Base-by-base conservation (phyloP, 2,888 invertebrate genomes). In the Lasioglossum villosulum region DNA sequence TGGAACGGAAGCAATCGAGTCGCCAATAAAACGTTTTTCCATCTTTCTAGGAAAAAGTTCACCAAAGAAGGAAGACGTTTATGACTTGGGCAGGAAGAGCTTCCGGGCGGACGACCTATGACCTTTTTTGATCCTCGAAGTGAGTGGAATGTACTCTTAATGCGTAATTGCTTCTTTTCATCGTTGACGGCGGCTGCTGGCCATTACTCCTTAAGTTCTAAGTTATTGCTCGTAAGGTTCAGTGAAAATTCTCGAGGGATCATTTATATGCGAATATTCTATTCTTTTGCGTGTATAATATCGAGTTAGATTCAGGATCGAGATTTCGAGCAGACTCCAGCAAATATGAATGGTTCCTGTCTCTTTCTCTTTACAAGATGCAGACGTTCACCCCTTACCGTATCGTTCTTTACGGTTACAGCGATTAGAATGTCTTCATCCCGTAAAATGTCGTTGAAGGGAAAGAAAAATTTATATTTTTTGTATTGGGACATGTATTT, bases 71-170 rank as follows among this genome's bases (percentile, higher is more conserved):
- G 12, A 68, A 68, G 37, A 68, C 68, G 68, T 68, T 37, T 68
- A 68, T 68, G 68, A 68, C 68, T 68, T 68, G 37, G 34, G 0
- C 23, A 37, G 68, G 37, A 37, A 37, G 68, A 37, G 37, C 10
- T 68, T 68, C 68, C 37, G 37, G 37, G 37, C 37, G 37, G 37
- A 68, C 68, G 37, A 68, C 68, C 37, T 68, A 68, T 68, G 68
- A 68, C 37, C 37, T 68, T 68, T 68, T 23, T 68, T 37, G 37
- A 68, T 68, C 37, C 37, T 37, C 37, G 12, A 68, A 23, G 68
- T 68, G 68, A 68, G 68, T 59, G 16, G 27, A 59, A 59, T 16
- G 27, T 12, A 59, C 27, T 30, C 27, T 27, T 52, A 52, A 52
- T n/a, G 10, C 10, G 8, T 52, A 52, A 52, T n/a, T 52, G 52